These are phyloP conservation scores for Crenichthys baileyi DNA, from an alignment of 2,797 vertebrate species.

Conservation along the genomic window DNA sequence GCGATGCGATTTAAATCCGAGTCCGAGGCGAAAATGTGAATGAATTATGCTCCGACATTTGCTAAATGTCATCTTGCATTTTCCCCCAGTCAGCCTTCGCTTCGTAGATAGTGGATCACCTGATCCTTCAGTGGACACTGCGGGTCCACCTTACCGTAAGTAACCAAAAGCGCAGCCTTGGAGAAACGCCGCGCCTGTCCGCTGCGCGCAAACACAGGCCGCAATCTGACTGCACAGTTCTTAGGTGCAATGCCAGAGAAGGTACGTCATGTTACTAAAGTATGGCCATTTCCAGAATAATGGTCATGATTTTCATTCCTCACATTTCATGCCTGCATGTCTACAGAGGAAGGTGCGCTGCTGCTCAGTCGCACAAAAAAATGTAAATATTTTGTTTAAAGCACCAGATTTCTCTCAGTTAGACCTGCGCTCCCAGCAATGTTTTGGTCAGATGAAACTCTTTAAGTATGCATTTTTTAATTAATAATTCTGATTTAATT, in stretches of 20 bases:
- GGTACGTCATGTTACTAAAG: constrained; percentile 71
- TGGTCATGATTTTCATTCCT: constrained; percentile 71
- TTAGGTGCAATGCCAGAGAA: constrained; percentile 59
- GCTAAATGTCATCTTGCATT: constrained; percentile 90
- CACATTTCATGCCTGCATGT: constrained; percentile 65
- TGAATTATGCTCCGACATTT: constrained; percentile 84
- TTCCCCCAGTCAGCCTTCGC: constrained; percentile 74
- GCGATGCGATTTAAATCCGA: constrained; percentile 66
- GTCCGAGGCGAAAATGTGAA: constrained; percentile 72
- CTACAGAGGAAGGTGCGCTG: constrained; percentile 25
- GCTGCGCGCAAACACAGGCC: constrained; percentile 38
- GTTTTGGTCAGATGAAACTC: not conserved
- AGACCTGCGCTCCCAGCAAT: not conserved
- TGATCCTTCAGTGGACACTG: constrained; percentile 85
- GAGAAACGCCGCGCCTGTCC: constrained; percentile 39
- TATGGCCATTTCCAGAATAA: constrained; percentile 70
- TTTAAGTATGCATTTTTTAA: not conserved
- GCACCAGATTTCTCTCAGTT: not conserved
- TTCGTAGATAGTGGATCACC: constrained; percentile 85
- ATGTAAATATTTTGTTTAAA: not conserved
- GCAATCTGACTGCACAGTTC: constrained; percentile 59
- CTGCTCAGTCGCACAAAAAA: not conserved
- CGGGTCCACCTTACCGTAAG: constrained; percentile 91
- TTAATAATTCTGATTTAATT: not conserved
- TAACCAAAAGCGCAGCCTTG: constrained; percentile 74